A percentile compares a stretch with the other conserved stretches of the same genome.
Conservation (phyloP, 2,888 invertebrate genomes). For the Noctua pronuba region DNA sequence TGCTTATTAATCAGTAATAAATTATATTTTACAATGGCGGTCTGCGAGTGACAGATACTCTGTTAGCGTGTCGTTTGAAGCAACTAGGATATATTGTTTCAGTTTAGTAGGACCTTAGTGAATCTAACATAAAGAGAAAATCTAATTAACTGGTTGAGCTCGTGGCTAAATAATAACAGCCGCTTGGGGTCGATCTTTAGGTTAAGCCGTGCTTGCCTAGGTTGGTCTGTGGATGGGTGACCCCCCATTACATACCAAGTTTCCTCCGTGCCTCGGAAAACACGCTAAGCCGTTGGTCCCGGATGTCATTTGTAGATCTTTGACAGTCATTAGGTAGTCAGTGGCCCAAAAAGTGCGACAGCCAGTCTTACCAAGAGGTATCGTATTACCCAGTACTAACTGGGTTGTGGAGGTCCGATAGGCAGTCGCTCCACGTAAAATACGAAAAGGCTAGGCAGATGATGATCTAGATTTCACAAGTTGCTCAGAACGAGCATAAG, state of each 20-base stretch:
- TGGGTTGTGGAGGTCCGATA: too few species aligned
- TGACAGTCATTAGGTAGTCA: too few species aligned
- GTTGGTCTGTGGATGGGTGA: background rate
- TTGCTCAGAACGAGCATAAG: background rate
- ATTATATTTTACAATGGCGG: conserved; percentile 43
- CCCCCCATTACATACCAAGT: too few species aligned
- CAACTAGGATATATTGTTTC: conserved; percentile 15
- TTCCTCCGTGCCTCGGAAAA: too few species aligned
- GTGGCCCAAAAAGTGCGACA: too few species aligned
- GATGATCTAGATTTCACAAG: too few species aligned
- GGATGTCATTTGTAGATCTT: too few species aligned
- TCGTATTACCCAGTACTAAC: too few species aligned
- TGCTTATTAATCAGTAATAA: conserved; percentile 48
- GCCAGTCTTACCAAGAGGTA: too few species aligned
- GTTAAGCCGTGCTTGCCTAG: background rate
- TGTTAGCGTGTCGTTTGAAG: conserved; percentile 16
- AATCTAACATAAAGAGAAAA: background rate
- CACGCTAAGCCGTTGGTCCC: too few species aligned
- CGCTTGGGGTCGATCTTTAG: background rate
- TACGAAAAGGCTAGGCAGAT: too few species aligned
- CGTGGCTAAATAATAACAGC: background rate
- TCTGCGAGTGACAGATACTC: conserved; percentile 27
- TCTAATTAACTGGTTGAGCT: background rate
- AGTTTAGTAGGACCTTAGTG: background rate
- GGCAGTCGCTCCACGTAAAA: background rate